Evolutionary conservation across 2,113 vertebrate genomes (phyloP).

Genomic region (Mesitornis unicolor): DNA sequence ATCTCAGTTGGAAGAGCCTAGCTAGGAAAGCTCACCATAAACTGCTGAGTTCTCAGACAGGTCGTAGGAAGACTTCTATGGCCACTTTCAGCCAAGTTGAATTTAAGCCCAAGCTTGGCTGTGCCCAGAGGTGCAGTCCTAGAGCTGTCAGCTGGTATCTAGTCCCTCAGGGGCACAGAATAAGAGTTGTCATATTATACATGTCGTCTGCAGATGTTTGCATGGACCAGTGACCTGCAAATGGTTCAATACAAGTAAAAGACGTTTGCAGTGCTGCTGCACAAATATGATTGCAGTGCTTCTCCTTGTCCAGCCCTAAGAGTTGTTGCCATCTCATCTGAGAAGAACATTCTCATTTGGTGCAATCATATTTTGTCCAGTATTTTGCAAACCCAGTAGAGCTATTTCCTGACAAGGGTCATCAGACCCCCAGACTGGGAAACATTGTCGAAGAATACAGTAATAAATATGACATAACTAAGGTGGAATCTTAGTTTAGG

Average conservation of each 20-base stretch:
- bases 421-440: not conserved
- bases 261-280: not conserved
- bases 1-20: not conserved
- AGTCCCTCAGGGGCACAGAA: accelerated
- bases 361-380: not conserved
- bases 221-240: not conserved
- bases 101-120: not conserved
- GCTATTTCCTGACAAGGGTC: not conserved
- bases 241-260: not conserved
- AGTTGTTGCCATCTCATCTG: not conserved
- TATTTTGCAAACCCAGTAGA: not conserved
- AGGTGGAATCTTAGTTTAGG: not conserved
- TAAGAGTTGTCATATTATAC: not conserved
- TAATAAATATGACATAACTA: not conserved
- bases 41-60: not conserved
- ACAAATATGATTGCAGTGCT: not conserved
- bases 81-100: not conserved
- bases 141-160: not conserved
- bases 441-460: not conserved
- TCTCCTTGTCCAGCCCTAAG: not conserved
- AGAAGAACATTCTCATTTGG: not conserved
- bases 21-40: not conserved
- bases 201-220: not conserved
- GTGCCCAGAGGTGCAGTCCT: not conserved
- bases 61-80: accelerated